phyloP scores from a whole-genome alignment of 2,113 vertebrate genomes.

The Sorex fumeus region DNA sequence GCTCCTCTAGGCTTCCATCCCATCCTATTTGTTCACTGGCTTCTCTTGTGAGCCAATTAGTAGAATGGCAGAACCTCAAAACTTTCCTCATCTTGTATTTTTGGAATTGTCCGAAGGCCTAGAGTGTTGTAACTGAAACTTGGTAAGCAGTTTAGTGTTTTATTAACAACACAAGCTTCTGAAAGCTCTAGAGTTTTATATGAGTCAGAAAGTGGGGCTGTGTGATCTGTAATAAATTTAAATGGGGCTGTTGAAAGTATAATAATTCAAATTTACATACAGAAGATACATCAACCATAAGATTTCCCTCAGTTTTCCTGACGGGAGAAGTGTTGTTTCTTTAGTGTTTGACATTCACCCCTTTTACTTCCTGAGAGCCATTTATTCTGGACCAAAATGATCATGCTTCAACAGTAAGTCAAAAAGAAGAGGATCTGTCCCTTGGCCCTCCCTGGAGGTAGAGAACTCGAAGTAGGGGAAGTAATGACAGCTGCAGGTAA shows the following conservation, averaged over 20 bases:
- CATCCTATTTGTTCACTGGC: not conserved
- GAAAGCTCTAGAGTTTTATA: constrained; percentile 5
- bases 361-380: constrained; percentile 9
- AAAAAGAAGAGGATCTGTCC: constrained; percentile 15
- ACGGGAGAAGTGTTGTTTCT: not conserved
- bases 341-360: not conserved
- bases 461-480: constrained; percentile 41
- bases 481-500: constrained; percentile 20
- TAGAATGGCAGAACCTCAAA: constrained; percentile 1
- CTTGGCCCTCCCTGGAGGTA: constrained; percentile 24
- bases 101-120: constrained; percentile 33
- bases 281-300: not conserved
- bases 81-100: not conserved
- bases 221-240: constrained; percentile 53
- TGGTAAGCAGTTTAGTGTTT: constrained; percentile 5
- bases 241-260: not conserved
- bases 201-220: not conserved
- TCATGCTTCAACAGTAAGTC: constrained; percentile 43
- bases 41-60: not conserved
- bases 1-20: not conserved
- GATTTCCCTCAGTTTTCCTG: constrained; percentile 30
- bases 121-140: not conserved
- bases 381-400: constrained; percentile 3
- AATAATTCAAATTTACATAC: not conserved
- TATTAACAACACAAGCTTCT: not conserved